Conservation (phyloP, 2,888 invertebrate genomes). For the Drosophila histrio region DNA sequence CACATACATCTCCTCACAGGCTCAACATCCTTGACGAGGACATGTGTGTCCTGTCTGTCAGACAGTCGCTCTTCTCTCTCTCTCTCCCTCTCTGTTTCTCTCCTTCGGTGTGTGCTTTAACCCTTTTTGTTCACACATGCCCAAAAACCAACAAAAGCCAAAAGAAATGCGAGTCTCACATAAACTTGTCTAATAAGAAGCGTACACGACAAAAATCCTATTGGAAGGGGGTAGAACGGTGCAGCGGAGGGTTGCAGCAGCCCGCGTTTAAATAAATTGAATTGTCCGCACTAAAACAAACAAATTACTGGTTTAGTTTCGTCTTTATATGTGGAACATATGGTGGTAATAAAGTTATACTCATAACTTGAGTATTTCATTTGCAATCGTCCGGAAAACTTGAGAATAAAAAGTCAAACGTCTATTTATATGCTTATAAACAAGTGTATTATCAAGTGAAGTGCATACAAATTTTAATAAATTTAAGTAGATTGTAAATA, state of each 20-base stretch:
- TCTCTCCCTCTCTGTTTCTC: not conserved
- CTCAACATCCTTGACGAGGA: slow-evolving; percentile 40
- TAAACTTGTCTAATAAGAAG: slow-evolving; percentile 76
- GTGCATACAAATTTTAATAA: too few species aligned
- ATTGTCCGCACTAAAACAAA: slow-evolving; percentile 39
- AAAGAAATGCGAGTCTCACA: slow-evolving; percentile 61
- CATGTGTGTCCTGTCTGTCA: slow-evolving; percentile 40
- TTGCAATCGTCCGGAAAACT: too few species aligned
- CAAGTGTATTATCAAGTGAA: too few species aligned
- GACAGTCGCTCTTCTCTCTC: not conserved
- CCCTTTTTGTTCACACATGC: slow-evolving; percentile 54
- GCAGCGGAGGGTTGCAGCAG: not conserved
- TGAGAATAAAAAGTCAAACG: too few species aligned
- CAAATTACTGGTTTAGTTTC: not conserved
- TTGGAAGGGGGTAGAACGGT: slow-evolving; percentile 33
- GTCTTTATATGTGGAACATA: not conserved
- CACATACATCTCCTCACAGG: slow-evolving; percentile 70
- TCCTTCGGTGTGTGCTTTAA: slow-evolving; percentile 30
- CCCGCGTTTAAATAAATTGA: slow-evolving; percentile 47
- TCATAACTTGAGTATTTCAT: too few species aligned
- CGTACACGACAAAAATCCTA: slow-evolving; percentile 34
- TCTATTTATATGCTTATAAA: too few species aligned
- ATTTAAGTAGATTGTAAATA: too few species aligned
- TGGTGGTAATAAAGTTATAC: not conserved
- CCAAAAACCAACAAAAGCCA: slow-evolving; percentile 46